Percentiles rank a stretch among this genome's conserved stretches.
Evolutionary conservation across 2,888 invertebrate species (phyloP).

Genomic region (Platerodrilus igneus): DNA sequence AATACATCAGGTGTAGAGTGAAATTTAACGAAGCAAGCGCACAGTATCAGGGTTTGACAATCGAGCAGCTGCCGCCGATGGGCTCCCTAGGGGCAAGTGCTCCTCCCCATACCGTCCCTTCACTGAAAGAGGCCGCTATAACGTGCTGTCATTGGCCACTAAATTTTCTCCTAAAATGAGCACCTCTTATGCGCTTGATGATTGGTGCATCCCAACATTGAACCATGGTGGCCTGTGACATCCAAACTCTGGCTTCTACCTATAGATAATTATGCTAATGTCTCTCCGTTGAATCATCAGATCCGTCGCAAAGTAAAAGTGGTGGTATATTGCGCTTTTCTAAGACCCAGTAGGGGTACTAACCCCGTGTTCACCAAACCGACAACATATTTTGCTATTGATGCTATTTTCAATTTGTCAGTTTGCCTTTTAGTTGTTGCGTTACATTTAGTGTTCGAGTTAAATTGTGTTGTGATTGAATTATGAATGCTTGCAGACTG

Average conservation of each 20-base stretch:
- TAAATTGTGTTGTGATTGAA: background rate
- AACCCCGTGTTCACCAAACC: slow-evolving; percentile 33
- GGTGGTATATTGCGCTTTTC: slow-evolving; percentile 42
- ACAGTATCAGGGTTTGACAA: slow-evolving; percentile 29
- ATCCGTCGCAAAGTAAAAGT: slow-evolving; percentile 24
- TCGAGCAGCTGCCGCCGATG: slow-evolving; percentile 31
- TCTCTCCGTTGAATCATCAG: slow-evolving; percentile 35
- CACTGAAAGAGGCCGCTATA: slow-evolving; percentile 27
- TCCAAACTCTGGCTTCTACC: slow-evolving; percentile 26
- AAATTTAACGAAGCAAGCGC: slow-evolving; percentile 38
- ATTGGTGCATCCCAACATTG: slow-evolving; percentile 32
- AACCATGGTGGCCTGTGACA: slow-evolving; percentile 34
- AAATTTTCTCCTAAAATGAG: slow-evolving; percentile 30
- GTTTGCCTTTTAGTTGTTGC: slow-evolving; percentile 27
- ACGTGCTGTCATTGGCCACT: slow-evolving; percentile 27
- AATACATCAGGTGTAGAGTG: slow-evolving; percentile 43
- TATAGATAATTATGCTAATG: slow-evolving; percentile 44
- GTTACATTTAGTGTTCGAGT: slow-evolving; percentile 4
- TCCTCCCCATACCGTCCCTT: slow-evolving; percentile 30
- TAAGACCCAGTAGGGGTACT: slow-evolving; percentile 38
- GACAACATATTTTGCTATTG: slow-evolving; percentile 20
- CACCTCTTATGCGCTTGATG: slow-evolving; percentile 29
- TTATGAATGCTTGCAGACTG: background rate
- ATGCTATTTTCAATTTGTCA: slow-evolving; percentile 24
- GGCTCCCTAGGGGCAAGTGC: slow-evolving; percentile 29